These are phyloP conservation scores for Camptogramma bilineatum DNA, from an alignment of 2,888 invertebrate genomes.

Conservation along the genomic window DNA sequence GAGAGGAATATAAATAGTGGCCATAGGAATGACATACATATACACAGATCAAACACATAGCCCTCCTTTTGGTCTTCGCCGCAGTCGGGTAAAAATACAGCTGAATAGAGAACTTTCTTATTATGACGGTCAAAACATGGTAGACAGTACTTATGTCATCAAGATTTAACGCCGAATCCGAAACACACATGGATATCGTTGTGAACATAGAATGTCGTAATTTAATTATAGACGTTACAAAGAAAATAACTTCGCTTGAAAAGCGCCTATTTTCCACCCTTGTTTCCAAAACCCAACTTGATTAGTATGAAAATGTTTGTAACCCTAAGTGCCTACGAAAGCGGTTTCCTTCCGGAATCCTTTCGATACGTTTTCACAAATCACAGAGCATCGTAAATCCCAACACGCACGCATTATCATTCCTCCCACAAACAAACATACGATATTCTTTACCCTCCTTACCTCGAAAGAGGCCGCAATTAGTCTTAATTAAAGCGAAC, in stretches of 20 bases:
- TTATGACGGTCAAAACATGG: too few relatives aligned
- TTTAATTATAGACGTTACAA: too few relatives aligned
- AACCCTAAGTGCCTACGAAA: slow-evolving; percentile 9
- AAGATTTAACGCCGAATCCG: too few relatives aligned
- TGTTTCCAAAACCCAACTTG: background rate
- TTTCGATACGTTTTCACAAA: slow-evolving; percentile 32
- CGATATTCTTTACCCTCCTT: slow-evolving; percentile 45
- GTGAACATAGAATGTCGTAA: too few relatives aligned
- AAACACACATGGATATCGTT: too few relatives aligned
- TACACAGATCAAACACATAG: too few relatives aligned
- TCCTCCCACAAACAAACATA: slow-evolving; percentile 43
- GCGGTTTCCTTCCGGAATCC: slow-evolving; percentile 10
- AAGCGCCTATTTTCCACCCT: background rate
- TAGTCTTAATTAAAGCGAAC: slow-evolving; percentile 72
- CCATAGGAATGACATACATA: too few relatives aligned
- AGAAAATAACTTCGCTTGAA: background rate
- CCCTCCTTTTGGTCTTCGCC: too few relatives aligned
- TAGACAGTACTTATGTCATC: too few relatives aligned
- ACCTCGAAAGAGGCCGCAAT: slow-evolving; percentile 63
- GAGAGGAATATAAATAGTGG: too few relatives aligned
- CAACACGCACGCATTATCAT: slow-evolving; percentile 44
- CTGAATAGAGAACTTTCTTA: too few relatives aligned
- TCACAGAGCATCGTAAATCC: slow-evolving; percentile 29
- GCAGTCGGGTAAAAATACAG: too few relatives aligned
- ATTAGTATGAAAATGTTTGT: background rate